Evolutionary conservation across 2,888 invertebrate genomes (phyloP).

Genomic region (Cloeon dipterum): DNA sequence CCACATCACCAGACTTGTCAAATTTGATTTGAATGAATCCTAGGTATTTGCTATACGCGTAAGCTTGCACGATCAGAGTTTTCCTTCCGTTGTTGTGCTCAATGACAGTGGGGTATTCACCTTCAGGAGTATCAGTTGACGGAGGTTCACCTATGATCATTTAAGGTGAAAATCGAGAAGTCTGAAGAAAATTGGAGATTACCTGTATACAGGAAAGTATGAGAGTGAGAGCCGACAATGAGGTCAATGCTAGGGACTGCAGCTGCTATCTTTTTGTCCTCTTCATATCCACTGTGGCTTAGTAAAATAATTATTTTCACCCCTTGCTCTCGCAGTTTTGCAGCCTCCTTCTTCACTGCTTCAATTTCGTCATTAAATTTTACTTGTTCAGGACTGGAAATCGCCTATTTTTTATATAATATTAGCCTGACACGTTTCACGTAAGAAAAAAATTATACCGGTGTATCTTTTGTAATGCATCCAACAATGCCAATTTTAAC

Average conservation of each 20-base stretch:
- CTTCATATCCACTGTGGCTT: conserved; percentile 58
- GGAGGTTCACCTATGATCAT: conserved; percentile 23
- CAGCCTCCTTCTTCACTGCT: conserved; percentile 40
- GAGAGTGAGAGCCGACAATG: conserved; percentile 69
- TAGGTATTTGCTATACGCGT: conserved; percentile 34
- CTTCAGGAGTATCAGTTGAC: conserved; percentile 26
- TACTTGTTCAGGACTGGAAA: conserved; percentile 38
- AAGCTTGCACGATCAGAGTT: conserved; percentile 44
- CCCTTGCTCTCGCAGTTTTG: conserved; percentile 29
- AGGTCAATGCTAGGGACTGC: conserved; percentile 46
- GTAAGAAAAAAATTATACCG: conserved; percentile 18
- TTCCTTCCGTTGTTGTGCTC: conserved; percentile 26
- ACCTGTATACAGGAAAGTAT: conserved; percentile 47
- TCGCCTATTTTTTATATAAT: conserved; percentile 23
- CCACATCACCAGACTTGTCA: conserved; percentile 15
- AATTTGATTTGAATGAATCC: conserved; percentile 17
- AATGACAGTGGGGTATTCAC: conserved; percentile 48
- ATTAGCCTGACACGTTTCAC: conserved; percentile 4
- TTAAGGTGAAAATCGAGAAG: too few relatives aligned
- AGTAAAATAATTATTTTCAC: conserved; percentile 58
- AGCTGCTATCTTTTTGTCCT: conserved; percentile 32
- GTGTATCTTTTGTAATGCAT: conserved; percentile 40
- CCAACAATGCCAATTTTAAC: conserved; percentile 58
- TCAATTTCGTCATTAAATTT: conserved; percentile 42
- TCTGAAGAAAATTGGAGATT: neutral